Evolutionary conservation across 2,797 vertebrate genomes (phyloP), one percentile per base, ranked within the genome.

Genomic region (Tragopan temminckii): DNA sequence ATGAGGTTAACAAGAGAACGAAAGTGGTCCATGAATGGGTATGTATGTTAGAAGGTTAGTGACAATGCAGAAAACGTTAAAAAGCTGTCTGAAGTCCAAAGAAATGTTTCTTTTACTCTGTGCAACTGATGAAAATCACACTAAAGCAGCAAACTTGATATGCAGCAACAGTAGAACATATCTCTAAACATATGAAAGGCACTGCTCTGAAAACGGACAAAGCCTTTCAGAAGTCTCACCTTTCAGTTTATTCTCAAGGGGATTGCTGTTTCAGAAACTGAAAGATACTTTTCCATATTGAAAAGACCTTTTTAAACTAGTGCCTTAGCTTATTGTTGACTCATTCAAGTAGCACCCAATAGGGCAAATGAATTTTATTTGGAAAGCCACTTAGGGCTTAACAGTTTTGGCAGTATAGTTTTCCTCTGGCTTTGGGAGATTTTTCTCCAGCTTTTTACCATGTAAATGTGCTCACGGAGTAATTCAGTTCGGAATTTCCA

Each of bases 321-420:
- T 11, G 42, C 31, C 63, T 93, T 94, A 89, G 81, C 92, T 95
- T 95, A 95, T 96, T 95, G 95, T 96, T 92, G 89, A 96, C 66
- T 94, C 92, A 95, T 96, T 95, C 86, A 95, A 93, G 84, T 85
- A 90, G 89, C 62, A 90, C 81, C 95, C 94, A 96, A 95, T 96
- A 95, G 92, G 90, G 84, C 66, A 89, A 94, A 63, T 24, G 88
- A 78, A 85, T 95, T 96, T 96, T 96, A 93, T 95, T 94, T 93
- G 86, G 88, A 90, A 94, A 96, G 53, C 59, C 89, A 83, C 76
- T 94, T 72, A 82, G 76, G 55, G 84, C 76, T 95, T 94, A 96
- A 72, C 79, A 88, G 50, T 93, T 95, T 95, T 91, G 94, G 90
- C 96, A 94, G 76, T 89, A 31, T 92, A 93, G 90, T 84, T 92